Evolutionary conservation across 2,797 vertebrate species (phyloP).

Genomic region (Leptodactylus fallax): DNA sequence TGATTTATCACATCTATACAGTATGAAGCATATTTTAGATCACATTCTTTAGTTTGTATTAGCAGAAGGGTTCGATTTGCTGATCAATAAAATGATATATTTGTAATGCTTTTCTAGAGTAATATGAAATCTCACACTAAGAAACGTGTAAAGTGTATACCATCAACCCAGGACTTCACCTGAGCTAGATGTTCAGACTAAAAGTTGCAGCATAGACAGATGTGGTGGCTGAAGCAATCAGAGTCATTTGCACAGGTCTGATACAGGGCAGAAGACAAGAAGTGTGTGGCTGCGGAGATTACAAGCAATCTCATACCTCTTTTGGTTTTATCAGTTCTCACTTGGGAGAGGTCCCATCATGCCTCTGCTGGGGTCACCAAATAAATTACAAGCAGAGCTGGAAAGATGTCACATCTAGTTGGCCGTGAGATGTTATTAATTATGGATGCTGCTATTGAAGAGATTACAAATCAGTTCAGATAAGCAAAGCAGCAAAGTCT

Average conservation of each 20-base stretch:
- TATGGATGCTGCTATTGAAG: constrained; percentile 61
- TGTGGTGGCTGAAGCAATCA: constrained; percentile 54
- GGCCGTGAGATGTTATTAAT: constrained; percentile 61
- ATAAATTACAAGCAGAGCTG: constrained; percentile 59
- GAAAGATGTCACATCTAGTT: constrained; percentile 63
- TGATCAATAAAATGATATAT: too few relatives aligned
- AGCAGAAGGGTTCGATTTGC: too few relatives aligned
- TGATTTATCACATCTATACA: too few relatives aligned
- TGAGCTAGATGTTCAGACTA: background rate
- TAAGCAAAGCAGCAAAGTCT: constrained; percentile 57
- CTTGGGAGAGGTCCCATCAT: constrained; percentile 60
- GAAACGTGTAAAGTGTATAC: too few relatives aligned
- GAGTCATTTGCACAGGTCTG: constrained; percentile 54
- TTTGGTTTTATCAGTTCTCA: constrained; percentile 64
- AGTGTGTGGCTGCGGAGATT: constrained; percentile 55
- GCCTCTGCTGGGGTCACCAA: constrained; percentile 60
- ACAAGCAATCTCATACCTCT: constrained; percentile 63
- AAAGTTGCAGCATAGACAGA: constrained; percentile 48
- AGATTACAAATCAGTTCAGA: constrained; percentile 64
- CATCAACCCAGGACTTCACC: background rate
- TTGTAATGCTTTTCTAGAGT: too few relatives aligned
- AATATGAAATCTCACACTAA: too few relatives aligned
- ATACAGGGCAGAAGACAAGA: constrained; percentile 56
- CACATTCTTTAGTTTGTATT: too few relatives aligned
- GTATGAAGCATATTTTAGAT: too few relatives aligned